Evolutionary conservation across 2,888 invertebrate species (phyloP).

Genomic region (Netelia virgata): DNA sequence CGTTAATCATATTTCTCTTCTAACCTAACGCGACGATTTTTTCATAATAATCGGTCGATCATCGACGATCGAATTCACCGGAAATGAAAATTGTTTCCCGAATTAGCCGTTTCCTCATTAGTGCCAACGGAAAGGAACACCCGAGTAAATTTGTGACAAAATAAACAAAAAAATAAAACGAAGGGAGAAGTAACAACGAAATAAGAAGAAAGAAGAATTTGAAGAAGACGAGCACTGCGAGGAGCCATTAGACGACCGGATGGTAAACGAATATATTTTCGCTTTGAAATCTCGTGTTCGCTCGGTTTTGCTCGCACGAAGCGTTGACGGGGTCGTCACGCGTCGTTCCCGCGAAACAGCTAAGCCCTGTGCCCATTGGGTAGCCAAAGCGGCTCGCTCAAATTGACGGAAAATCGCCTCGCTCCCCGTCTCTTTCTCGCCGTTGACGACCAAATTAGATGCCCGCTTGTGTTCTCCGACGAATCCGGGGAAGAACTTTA

Average conservation of each 20-base stretch:
- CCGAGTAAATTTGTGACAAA: conserved; percentile 19
- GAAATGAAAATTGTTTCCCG: conserved; percentile 39
- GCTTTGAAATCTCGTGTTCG: conserved; percentile 73
- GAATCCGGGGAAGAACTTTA: conserved; percentile 30
- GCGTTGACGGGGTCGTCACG: conserved; percentile 75
- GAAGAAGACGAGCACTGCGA: conserved; percentile 68
- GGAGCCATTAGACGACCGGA: conserved; percentile 79
- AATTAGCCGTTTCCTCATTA: conserved; percentile 54
- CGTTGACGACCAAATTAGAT: conserved; percentile 84
- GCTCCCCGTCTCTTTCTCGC: conserved; percentile 66
- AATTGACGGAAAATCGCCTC: conserved; percentile 82
- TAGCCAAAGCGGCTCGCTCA: conserved; percentile 76
- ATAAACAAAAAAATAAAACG: conserved; percentile 52
- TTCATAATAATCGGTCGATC: conserved; percentile 26
- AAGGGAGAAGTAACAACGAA: conserved; percentile 46
- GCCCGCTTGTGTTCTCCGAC: conserved; percentile 55
- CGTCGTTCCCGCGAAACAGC: conserved; percentile 75
- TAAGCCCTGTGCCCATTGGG: conserved; percentile 72
- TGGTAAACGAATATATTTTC: conserved; percentile 77
- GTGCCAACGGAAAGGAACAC: conserved; percentile 31
- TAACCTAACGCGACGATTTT: too few species aligned
- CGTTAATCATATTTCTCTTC: background rate
- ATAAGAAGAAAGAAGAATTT: conserved; percentile 51
- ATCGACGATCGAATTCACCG: conserved; percentile 9
- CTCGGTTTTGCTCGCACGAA: conserved; percentile 59